phyloP scores from a whole-genome alignment of 2,113 vertebrate species.

The Mixornis gularis region DNA sequence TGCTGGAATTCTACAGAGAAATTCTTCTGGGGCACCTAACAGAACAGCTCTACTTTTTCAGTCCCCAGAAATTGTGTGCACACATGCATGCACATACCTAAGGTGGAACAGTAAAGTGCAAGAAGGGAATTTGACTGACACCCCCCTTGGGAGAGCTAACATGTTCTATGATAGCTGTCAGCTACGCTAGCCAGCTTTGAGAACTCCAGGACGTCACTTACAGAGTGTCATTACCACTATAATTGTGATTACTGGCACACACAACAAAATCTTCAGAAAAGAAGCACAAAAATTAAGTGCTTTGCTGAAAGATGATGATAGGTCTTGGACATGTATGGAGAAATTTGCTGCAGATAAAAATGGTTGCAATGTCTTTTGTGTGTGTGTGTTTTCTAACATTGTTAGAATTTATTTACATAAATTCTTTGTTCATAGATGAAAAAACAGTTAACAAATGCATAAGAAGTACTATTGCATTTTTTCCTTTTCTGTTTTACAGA shows the following conservation, averaged over 20 bases:
- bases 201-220: background rate
- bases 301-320: background rate
- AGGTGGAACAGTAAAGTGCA: background rate
- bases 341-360: background rate
- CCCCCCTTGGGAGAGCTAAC: background rate
- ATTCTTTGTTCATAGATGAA: background rate
- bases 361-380: background rate
- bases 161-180: background rate
- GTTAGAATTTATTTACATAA: background rate
- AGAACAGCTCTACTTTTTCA: background rate
- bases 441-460: background rate
- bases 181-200: background rate
- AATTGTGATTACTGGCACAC: background rate
- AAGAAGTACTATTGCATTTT: background rate
- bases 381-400: background rate
- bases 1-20: background rate
- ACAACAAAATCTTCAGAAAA: background rate
- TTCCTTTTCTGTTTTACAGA: background rate
- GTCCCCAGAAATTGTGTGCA: background rate
- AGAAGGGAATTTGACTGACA: background rate
- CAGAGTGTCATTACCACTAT: background rate
- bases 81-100: accelerated
- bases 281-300: background rate
- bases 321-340: background rate
- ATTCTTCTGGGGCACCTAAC: background rate